These are phyloP conservation scores for Sebastes miniatus DNA, from an alignment of 2,797 vertebrate species.

Conservation along the genomic window DNA sequence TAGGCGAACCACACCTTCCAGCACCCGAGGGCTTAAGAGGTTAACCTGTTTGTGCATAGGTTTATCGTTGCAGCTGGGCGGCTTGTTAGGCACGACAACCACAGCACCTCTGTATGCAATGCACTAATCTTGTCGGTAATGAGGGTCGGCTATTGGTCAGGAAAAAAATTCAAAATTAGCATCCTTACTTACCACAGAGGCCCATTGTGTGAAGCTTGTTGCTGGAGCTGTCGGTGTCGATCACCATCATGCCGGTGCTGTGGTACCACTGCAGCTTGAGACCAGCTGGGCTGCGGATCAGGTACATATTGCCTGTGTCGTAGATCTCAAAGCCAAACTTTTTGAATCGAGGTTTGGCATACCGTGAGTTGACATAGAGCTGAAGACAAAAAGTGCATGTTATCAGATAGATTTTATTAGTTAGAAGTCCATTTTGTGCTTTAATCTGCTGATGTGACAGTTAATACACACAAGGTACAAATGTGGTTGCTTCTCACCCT, in stretches of 20 bases:
- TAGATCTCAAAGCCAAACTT: conserved; percentile 93
- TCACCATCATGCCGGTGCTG: conserved; percentile 93
- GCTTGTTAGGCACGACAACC: no score
- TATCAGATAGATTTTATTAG: neutral
- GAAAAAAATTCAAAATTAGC: no score
- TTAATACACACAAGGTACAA: no score
- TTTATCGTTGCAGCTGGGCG: no score
- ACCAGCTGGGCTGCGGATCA: conserved; percentile 88
- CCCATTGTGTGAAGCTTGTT: conserved; percentile 83
- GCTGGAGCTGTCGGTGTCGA: conserved; percentile 84
- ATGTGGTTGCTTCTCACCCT: conserved; percentile 80
- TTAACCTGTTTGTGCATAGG: no score
- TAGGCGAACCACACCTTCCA: no score
- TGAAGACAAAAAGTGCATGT: conserved; percentile 48
- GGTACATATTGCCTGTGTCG: conserved; percentile 96
- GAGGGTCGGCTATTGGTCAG: no score
- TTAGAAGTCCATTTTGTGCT: neutral
- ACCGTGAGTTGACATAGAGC: conserved; percentile 90
- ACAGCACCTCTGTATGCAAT: no score
- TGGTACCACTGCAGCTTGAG: conserved; percentile 96
- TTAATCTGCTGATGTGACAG: neutral
- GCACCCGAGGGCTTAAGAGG: no score
- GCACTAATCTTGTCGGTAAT: no score
- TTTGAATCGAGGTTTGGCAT: conserved; percentile 89
- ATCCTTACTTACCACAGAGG: conserved; percentile 85